phyloP scores from a whole-genome alignment of 2,113 vertebrate species.

The Lipophrys pholis region DNA sequence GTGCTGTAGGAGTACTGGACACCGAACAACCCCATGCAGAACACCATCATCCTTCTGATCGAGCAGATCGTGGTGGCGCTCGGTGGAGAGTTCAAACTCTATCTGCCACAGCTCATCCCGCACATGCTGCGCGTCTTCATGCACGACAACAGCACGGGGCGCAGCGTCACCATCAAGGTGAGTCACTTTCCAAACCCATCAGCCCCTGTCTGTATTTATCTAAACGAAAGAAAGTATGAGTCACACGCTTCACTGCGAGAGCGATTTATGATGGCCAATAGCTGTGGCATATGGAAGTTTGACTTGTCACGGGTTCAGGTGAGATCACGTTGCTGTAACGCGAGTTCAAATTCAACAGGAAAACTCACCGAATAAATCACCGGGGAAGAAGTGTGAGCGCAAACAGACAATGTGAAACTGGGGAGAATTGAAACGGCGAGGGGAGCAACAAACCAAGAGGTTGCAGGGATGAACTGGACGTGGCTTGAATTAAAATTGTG shows the following conservation, averaged over 20 bases:
- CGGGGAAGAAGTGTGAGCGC: background rate
- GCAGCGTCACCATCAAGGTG: constrained; percentile 96
- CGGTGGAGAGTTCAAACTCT: constrained; percentile 97
- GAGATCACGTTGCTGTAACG: background rate
- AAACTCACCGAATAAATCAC: background rate
- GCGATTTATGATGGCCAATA: background rate
- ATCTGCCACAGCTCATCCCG: constrained; percentile 97
- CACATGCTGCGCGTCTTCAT: constrained; percentile 99
- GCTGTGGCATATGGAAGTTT: background rate
- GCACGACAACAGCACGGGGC: constrained; percentile 95
- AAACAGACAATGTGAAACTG: background rate
- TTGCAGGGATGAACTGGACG: background rate
- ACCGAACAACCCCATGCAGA: constrained; percentile 98
- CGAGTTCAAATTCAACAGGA: background rate
- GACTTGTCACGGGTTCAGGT: background rate
- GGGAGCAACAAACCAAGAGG: background rate
- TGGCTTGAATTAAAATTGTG: background rate
- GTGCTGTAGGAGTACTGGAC: constrained; percentile 95
- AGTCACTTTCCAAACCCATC: constrained; percentile 23
- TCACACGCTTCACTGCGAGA: too few species aligned
- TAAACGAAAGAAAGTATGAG: too few species aligned
- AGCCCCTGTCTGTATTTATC: background rate
- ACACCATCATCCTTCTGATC: constrained; percentile 97
- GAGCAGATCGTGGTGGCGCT: constrained; percentile 98
- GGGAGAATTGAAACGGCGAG: background rate